Evolutionary conservation across 2,797 vertebrate species (phyloP), one percentile per base, ranked within the genome.

Genomic region (Onychomys arenicola): DNA sequence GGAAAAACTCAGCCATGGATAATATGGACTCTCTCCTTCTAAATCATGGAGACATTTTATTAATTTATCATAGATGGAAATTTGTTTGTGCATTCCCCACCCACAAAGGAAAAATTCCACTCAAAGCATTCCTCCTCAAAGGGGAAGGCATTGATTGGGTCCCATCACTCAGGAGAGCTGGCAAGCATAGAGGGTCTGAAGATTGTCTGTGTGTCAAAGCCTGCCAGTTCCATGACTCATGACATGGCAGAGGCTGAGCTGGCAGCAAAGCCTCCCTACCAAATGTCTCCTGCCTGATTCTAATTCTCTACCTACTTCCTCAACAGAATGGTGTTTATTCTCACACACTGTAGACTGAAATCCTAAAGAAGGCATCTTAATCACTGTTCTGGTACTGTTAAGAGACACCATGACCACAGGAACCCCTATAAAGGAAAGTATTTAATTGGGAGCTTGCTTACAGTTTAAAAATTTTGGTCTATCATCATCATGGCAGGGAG

Each of bases 191-290:
- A 95, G 83, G 95, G 94, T 95, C 97, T 97, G 91, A 85, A 95
- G 97, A 93, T 89, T 10, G 32, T 81, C 29, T 96, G 96, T 97
- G 97, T 96, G 89, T 93, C 78, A 80, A 84, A 95, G 93, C 49
- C 73, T 98, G 96, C 97, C 98, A 98, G 97, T 96, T 94, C 96
- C 96, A 87, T 98, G 98, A 98, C 97, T 98, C 97, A 98, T 95
- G 97, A 96, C 96, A 97, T 69, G 93, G 96, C 95, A 97, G 93
- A 96, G 95, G 84, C 91, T 91, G 91, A 92, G 37, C 80, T 98
- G 98, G 98, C 97, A 97, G 87, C 11, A 29, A 86, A 96, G 46
- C 40, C 46, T 94, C 96, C 96, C 82, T 76, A 83, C 96, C 96
- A 97, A 96, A 96, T 97, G 97, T 95, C 95, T 95, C 80, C 94